phyloP scores from a whole-genome alignment of 2,888 invertebrate genomes.

The Cactoblastis cactorum region DNA sequence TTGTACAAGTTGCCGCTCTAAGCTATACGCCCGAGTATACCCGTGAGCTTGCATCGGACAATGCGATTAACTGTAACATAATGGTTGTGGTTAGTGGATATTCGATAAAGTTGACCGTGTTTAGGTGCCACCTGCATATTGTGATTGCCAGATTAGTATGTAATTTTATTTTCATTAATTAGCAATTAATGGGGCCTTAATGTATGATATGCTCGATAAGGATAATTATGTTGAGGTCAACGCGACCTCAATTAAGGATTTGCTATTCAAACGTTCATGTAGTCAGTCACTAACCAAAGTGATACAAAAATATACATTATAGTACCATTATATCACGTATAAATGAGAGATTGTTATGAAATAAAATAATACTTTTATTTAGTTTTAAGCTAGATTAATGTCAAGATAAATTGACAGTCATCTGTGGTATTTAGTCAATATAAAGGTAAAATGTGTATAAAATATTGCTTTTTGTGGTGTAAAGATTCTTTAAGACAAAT shows the following conservation, averaged over 20 bases:
- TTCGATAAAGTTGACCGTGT: neutral
- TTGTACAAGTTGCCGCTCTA: neutral
- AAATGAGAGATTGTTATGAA: constrained; percentile 22
- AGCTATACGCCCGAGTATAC: constrained; percentile 5
- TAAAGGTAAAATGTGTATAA: constrained; percentile 35
- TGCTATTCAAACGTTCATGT: neutral
- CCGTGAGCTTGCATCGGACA: neutral
- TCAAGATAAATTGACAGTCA: constrained; percentile 14
- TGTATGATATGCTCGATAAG: neutral
- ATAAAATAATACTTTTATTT: constrained; percentile 24
- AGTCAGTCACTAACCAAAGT: constrained; percentile 11
- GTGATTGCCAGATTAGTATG: constrained; percentile 4
- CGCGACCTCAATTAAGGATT: neutral
- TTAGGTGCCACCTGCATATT: neutral
- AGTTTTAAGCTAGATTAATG: constrained; percentile 16
- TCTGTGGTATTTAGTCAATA: constrained; percentile 47
- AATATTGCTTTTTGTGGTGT: neutral
- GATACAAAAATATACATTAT: neutral
- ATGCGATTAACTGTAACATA: neutral
- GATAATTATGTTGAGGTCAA: neutral
- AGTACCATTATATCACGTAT: neutral
- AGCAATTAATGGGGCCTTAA: neutral
- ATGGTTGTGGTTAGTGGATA: constrained; percentile 17
- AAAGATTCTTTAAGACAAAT: neutral
- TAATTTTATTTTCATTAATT: neutral